phyloP scores from a whole-genome alignment of 2,797 vertebrate genomes.

The Pipistrellus pygmaeus region DNA sequence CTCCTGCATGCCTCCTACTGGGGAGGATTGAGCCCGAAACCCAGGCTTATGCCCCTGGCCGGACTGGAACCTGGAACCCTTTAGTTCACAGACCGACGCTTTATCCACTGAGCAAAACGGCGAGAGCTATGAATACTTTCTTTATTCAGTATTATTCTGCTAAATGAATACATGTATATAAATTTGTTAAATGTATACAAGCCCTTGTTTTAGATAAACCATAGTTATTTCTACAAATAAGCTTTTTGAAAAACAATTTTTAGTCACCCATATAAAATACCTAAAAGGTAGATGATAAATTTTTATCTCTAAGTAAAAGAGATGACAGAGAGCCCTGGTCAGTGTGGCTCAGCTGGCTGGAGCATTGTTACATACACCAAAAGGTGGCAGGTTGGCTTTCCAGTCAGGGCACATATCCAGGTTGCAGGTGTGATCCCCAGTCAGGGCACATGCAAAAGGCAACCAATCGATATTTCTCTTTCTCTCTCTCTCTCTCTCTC shows the following conservation, averaged over 20 bases:
- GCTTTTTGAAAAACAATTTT: neutral
- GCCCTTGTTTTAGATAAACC: slow-evolving; percentile 22
- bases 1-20: too few species aligned
- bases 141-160: slow-evolving; percentile 25
- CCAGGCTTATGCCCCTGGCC: too few species aligned
- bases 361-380: neutral
- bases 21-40: too few species aligned
- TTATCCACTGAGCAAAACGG: too few species aligned
- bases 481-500: neutral
- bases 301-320: slow-evolving; percentile 43
- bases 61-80: too few species aligned
- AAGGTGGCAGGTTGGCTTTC: neutral
- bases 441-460: neutral
- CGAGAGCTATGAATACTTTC: neutral
- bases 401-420: neutral
- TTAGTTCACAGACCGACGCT: too few species aligned
- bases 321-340: neutral
- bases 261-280: slow-evolving; percentile 26
- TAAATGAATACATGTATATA: neutral
- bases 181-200: neutral
- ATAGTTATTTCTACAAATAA: slow-evolving; percentile 40
- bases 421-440: neutral
- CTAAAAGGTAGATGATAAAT: neutral
- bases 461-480: neutral
- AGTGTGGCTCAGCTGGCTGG: neutral